These are phyloP conservation scores for Laspeyria flexula DNA, from an alignment of 2,888 invertebrate genomes.

Conservation along the genomic window DNA sequence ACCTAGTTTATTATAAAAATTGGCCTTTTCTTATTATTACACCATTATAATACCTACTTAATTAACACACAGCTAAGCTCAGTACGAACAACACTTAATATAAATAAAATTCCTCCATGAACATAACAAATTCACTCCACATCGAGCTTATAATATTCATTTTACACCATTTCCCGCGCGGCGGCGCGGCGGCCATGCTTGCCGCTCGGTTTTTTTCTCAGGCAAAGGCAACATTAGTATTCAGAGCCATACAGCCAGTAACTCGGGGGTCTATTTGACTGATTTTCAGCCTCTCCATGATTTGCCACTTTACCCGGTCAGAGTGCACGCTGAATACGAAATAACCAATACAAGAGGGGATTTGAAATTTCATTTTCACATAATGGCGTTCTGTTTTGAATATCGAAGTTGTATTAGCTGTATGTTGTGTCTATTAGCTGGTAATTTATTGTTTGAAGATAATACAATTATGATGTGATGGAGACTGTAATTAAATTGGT, in stretches of 20 bases:
- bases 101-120: too few species aligned
- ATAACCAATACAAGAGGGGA: conserved; percentile 67
- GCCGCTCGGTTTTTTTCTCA: conserved; percentile 50
- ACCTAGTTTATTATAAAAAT: too few species aligned
- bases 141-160: conserved; percentile 23
- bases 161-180: conserved; percentile 33
- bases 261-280: conserved; percentile 84
- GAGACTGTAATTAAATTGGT: neutral
- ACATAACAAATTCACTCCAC: conserved; percentile 22
- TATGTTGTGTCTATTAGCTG: conserved; percentile 25
- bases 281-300: conserved; percentile 85
- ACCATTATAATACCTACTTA: too few species aligned
- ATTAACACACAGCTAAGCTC: too few species aligned
- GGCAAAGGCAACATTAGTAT: conserved; percentile 63
- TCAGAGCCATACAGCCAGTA: conserved; percentile 66
- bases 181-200: conserved; percentile 39
- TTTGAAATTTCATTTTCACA: conserved; percentile 82
- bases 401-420: conserved; percentile 67
- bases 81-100: too few species aligned
- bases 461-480: conserved; percentile 42
- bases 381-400: conserved; percentile 75
- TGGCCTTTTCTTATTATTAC: too few species aligned
- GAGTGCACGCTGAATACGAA: conserved; percentile 74
- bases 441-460: conserved; percentile 38
- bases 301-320: conserved; percentile 86